These are phyloP conservation scores for Synodontis membranacea DNA, from an alignment of 2,113 vertebrate genomes.

Conservation along the genomic window DNA sequence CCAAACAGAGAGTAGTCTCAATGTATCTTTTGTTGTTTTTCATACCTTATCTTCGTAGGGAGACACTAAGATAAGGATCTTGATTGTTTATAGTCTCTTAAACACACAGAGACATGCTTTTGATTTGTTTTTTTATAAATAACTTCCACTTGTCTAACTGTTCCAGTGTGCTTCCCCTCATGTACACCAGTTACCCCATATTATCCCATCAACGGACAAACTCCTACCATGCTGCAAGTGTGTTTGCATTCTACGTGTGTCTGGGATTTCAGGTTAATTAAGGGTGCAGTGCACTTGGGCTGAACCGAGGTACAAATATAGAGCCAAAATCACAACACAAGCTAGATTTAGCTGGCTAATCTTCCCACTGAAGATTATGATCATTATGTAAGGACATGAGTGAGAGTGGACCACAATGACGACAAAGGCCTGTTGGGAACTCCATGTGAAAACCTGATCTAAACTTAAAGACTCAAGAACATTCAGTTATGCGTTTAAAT, in stretches of 20 bases:
- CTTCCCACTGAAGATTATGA: neutral
- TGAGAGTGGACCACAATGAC: neutral
- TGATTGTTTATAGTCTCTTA: neutral
- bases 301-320: neutral
- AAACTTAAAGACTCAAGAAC: neutral
- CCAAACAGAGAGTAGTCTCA: neutral
- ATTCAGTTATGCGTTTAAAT: neutral
- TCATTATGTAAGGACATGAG: neutral
- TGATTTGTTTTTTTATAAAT: neutral
- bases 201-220: neutral
- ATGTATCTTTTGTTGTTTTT: neutral
- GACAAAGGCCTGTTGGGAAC: neutral
- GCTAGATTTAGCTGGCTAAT: neutral
- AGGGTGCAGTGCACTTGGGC: neutral
- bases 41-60: neutral
- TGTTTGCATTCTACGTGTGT: neutral
- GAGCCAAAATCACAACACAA: slow-evolving; percentile 1
- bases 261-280: slow-evolving; percentile 26
- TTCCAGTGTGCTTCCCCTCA: neutral
- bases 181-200: slow-evolving; percentile 1
- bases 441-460: neutral
- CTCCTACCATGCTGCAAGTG: neutral
- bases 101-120: neutral
- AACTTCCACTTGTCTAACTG: neutral
- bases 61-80: neutral